These are phyloP conservation scores for Oryzias javanicus DNA, from an alignment of 2,113 vertebrate genomes.

Conservation along the genomic window DNA sequence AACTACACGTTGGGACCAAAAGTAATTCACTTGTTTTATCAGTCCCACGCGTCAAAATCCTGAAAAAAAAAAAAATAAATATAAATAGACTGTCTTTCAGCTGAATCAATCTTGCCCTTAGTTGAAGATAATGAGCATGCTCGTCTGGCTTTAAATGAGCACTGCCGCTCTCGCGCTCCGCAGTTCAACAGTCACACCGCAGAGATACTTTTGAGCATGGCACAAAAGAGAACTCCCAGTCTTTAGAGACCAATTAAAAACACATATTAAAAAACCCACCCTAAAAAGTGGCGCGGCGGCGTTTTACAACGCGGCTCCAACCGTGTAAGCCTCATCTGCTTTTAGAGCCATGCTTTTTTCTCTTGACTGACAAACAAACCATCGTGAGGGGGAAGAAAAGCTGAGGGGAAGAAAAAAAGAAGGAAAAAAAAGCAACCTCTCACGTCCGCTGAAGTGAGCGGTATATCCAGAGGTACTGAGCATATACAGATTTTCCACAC, in stretches of 20 bases:
- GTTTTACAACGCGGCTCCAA: constrained; percentile 20
- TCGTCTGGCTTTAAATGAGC: constrained; percentile 60
- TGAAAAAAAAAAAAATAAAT: too few relatives aligned
- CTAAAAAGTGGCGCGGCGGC: constrained; percentile 33
- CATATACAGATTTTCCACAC: constrained; percentile 34
- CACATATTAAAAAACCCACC: constrained; percentile 62
- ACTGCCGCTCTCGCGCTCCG: constrained; percentile 44
- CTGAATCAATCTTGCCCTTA: constrained; percentile 66
- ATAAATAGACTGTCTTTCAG: constrained; percentile 42
- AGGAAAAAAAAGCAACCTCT: constrained; percentile 3
- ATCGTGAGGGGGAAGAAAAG: too few relatives aligned
- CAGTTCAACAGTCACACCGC: constrained; percentile 51
- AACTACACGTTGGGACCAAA: constrained; percentile 37
- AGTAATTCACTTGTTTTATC: constrained; percentile 25
- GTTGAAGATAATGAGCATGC: constrained; percentile 65
- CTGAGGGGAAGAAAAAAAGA: constrained; percentile 10
- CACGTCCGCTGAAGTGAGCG: constrained; percentile 48
- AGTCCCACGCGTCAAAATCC: constrained; percentile 6
- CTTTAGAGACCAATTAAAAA: constrained; percentile 75
- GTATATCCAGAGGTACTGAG: constrained; percentile 15
- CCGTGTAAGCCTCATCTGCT: constrained; percentile 17
- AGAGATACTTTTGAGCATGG: constrained; percentile 57
- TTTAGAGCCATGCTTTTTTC: constrained; percentile 24
- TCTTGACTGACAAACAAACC: constrained; percentile 36
- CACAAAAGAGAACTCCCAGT: constrained; percentile 32